phyloP scores from a whole-genome alignment of 2,113 vertebrate genomes.

The Rutilus rutilus region DNA sequence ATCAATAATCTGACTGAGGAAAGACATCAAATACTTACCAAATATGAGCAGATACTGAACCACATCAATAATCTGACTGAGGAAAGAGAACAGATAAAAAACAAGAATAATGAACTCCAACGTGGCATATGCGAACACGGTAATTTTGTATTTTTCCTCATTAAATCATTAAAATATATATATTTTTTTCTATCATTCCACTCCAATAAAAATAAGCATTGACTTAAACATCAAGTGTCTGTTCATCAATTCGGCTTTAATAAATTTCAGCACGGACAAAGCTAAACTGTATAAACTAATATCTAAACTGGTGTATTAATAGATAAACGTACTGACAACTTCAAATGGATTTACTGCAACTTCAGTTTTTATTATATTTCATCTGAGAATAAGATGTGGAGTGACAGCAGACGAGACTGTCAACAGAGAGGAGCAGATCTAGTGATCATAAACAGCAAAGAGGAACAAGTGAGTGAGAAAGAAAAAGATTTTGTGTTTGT shows the following conservation, averaged over 20 bases:
- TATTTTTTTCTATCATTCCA: neutral
- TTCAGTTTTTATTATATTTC: constrained; percentile 28
- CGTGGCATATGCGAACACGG: neutral
- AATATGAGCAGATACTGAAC: neutral
- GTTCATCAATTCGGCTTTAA: too few species aligned
- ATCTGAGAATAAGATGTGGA: neutral
- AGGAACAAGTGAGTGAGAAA: neutral
- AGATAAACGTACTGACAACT: neutral
- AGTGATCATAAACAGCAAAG: neutral
- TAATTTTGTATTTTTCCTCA: neutral
- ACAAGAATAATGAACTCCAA: neutral
- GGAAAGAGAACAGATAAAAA: neutral
- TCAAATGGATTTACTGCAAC: constrained; percentile 16
- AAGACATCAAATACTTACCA: neutral
- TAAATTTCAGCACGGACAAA: neutral
- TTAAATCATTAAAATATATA: neutral
- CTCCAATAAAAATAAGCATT: neutral
- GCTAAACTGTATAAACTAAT: neutral
- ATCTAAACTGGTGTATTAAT: neutral
- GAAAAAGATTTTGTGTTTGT: neutral
- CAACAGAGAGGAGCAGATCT: neutral
- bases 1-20: neutral
- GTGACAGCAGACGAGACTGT: neutral
- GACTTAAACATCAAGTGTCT: too few species aligned
- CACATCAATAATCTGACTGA: neutral